A percentile compares a stretch with the other conserved stretches of the same genome.
Conservation (phyloP, 1,140 invertebrate genomes). For the Drosophila neocordata region DNA sequence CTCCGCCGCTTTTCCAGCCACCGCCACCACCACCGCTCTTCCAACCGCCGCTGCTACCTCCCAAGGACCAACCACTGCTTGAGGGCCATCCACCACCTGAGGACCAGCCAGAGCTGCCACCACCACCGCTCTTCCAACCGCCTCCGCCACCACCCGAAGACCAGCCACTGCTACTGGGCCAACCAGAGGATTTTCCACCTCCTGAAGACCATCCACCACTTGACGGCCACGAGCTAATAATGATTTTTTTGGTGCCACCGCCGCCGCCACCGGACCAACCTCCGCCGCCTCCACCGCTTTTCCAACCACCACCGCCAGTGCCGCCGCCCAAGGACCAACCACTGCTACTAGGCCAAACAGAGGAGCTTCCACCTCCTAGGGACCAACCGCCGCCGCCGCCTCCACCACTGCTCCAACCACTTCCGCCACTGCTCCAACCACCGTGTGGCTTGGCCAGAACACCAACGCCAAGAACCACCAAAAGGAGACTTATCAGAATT, state of each 20-base stretch:
- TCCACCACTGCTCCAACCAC: slow-evolving; percentile 15
- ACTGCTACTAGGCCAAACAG: slow-evolving; percentile 46
- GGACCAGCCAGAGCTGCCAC: slow-evolving; percentile 32
- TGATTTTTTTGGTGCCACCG: not conserved
- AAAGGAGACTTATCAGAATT: slow-evolving; percentile 43
- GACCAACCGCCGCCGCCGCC: slow-evolving; percentile 24
- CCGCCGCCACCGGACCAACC: slow-evolving; percentile 44
- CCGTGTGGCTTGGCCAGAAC: slow-evolving; percentile 59
- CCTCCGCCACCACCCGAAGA: not conserved
- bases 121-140: slow-evolving; percentile 27
- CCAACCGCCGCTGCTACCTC: slow-evolving; percentile 26
- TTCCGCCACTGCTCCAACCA: slow-evolving; percentile 42
- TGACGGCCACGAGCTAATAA: too few species aligned
- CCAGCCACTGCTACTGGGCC: slow-evolving; percentile 24
- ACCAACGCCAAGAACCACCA: slow-evolving; percentile 34
- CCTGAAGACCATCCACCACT: slow-evolving; percentile 30
- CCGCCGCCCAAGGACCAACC: slow-evolving; percentile 43
- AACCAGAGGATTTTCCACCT: slow-evolving; percentile 20
- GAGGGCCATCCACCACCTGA: slow-evolving; percentile 17
- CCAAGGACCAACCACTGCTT: slow-evolving; percentile 31
- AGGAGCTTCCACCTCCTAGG: slow-evolving; percentile 25
- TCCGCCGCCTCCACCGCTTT: slow-evolving; percentile 24
- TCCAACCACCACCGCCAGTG: slow-evolving; percentile 20
- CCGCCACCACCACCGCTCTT: slow-evolving; percentile 8
- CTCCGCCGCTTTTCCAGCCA: slow-evolving; percentile 25